Evolutionary conservation across 2,888 invertebrate species (phyloP), one percentile per base, ranked within the genome.

Genomic region (Rotaria sp.): DNA sequence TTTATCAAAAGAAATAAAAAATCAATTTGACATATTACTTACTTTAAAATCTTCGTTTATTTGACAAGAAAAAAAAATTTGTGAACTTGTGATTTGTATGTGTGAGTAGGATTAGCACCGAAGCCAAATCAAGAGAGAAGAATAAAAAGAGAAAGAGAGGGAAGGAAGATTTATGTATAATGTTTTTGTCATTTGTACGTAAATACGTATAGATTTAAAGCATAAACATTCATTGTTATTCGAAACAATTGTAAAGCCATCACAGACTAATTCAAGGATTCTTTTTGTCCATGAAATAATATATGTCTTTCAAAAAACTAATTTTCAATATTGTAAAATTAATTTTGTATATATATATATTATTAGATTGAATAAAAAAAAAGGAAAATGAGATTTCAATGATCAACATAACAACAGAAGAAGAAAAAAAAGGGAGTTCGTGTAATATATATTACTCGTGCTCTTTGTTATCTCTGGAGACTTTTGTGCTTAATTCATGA

Each of bases 401-500:
- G 21, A 30, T 67, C 67, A 67, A 35, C 67, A 67, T 18, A 35
- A 30, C 67, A 67, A 67, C 38, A 67, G 5, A 30, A 67, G 67
- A 67, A 38, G 15, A 67, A 67, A 18, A 55, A 55, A 55, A 26
- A 18, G 38, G 35, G 67, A 15, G 67, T 30, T 67, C 67, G 35
- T 67, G 67, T 67, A 67, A 67, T 67, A 30, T 38, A 67, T 67
- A 67, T 67, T 67, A 67, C 21, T 67, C 67, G 18, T 67, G 35
- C 35, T 67, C 35, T 67, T 67, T 30, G 67, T 67, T 67, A 35
- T 67, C 67, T 67, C 67, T 21, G 15, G 67, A 67, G 67, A 67
- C 30, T 67, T 67, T 67, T 67, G 67, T 67, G 67, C 67, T 67
- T 67, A 67, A 67, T 67, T 67, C 67, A 67, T 67, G 67, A 67